These are phyloP conservation scores for Drosophila nikananu DNA, from an alignment of 1,140 invertebrate genomes.

Conservation along the genomic window DNA sequence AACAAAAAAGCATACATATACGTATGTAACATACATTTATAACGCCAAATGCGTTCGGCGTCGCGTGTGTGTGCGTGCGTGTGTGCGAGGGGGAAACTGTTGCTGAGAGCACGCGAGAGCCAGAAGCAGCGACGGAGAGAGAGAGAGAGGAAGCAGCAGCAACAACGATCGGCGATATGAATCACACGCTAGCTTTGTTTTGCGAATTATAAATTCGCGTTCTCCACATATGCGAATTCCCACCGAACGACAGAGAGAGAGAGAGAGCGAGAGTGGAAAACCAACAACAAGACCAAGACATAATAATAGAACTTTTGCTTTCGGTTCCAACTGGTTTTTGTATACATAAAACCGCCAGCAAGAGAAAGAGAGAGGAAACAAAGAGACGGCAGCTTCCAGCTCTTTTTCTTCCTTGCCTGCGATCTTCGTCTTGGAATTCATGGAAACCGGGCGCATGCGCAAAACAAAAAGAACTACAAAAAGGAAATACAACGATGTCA, in stretches of 20 bases:
- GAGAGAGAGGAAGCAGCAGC: conserved; percentile 34
- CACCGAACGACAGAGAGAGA: conserved; percentile 52
- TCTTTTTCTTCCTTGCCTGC: conserved; percentile 34
- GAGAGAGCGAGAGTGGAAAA: conserved; percentile 48
- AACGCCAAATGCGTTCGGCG: conserved; percentile 63
- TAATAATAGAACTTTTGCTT: conserved; percentile 84
- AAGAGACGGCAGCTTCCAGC: conserved; percentile 47
- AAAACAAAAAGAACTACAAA: conserved; percentile 40
- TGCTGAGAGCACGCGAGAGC: conserved; percentile 35
- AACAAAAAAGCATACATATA: conserved; percentile 32
- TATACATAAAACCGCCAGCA: conserved; percentile 44
- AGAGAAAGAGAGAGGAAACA: conserved; percentile 17
- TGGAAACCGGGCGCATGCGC: conserved; percentile 71
- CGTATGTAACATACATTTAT: conserved; percentile 9
- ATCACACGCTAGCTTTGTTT: conserved; percentile 74
- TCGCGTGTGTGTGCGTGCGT: conserved; percentile 47
- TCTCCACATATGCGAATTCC: conserved; percentile 52
- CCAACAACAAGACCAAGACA: conserved; percentile 50
- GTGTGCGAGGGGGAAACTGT: conserved; percentile 29
- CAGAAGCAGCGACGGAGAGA: conserved; percentile 12
- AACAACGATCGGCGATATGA: conserved; percentile 61
- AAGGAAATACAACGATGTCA: conserved; percentile 29
- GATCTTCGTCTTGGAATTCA: conserved; percentile 65
- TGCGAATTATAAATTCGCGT: conserved; percentile 63
- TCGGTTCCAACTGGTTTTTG: conserved; percentile 80